Base-by-base conservation (phyloP, 2,888 invertebrate genomes). In the Cheilosia vulpina region DNA sequence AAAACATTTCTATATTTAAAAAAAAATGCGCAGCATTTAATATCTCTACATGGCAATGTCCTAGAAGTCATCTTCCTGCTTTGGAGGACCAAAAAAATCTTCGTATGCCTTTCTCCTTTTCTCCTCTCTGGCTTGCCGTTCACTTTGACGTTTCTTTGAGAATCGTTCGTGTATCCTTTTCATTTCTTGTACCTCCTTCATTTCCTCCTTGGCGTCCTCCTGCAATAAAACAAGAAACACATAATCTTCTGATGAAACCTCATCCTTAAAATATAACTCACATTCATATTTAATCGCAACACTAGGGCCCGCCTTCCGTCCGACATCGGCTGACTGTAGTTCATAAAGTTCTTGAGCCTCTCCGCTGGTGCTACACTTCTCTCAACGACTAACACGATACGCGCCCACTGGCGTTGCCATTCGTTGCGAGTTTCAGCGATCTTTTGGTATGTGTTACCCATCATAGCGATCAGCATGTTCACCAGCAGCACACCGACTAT, bases 401-500 rank as follows among this genome's bases (percentile, higher is more conserved):
- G 94, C 0, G 99, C 99, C 99, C 99, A 99, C 95, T 99, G 94
- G 90, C 99, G 93, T 92, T 99, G 98, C 98, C 99, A 99, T 92
- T 99, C 99, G 91, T 99, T 99, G 88, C 97, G 94, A 0, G 98
- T 98, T 93, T 98, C 98, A 0, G 98, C 98, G 88, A 99, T 98
- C 93, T 98, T 97, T 92, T 98, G 98, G 91, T 99, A 99, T 3
- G 99, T 99, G 92, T 99, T 99, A 0, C 99, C 99, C 99, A 99
- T 99, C 99, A 99, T 99, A 87, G 99, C 99, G 90, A 99, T 99
- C 92, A 99, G 94, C 98, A 99, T 98, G 94, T 99, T 99, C 65
- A 99, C 97, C 77, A 99, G 93, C 41, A 99, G 93, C 80, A 99
- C 96, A 0, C 98, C 98, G 21, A 99, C 99, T 91, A 99, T 96